These are phyloP conservation scores for Catharus bicknelli DNA, from an alignment of 2,113 vertebrate species.

Conservation along the genomic window DNA sequence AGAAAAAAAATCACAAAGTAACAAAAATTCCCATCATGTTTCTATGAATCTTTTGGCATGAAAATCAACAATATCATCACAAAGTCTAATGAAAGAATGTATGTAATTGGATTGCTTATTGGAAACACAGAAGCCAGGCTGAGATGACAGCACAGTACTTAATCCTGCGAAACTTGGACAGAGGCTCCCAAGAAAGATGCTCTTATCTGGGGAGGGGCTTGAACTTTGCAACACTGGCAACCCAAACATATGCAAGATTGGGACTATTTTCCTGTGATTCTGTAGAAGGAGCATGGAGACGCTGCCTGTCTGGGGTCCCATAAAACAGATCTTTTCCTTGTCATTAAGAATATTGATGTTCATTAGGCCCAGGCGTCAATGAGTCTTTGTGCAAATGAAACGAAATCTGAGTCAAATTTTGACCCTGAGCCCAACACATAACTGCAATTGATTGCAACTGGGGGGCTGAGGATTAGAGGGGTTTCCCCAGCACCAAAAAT, in stretches of 20 bases:
- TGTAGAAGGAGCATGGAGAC: conserved; percentile 63
- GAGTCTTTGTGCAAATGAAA: conserved; percentile 95
- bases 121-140: conserved; percentile 42
- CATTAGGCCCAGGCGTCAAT: conserved; percentile 89
- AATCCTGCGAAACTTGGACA: conserved; percentile 47
- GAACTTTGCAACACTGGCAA: background rate
- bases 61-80: conserved; percentile 42
- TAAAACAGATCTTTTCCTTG: conserved; percentile 84
- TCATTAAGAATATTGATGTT: conserved; percentile 95
- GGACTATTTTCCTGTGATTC: conserved; percentile 51
- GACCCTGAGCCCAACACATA: conserved; percentile 83
- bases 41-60: conserved; percentile 52
- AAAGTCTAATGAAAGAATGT: conserved; percentile 50
- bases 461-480: background rate
- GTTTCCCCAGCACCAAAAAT: background rate
- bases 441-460: background rate
- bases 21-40: conserved; percentile 23
- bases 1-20: background rate
- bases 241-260: background rate
- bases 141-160: background rate
- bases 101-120: conserved; percentile 42
- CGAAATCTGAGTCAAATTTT: conserved; percentile 93
- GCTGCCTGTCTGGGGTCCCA: conserved; percentile 78
- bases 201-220: conserved; percentile 12
- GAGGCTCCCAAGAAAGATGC: conserved; percentile 23